Conservation (phyloP, 1,140 invertebrate genomes). For the Zaprionus inermis region DNA sequence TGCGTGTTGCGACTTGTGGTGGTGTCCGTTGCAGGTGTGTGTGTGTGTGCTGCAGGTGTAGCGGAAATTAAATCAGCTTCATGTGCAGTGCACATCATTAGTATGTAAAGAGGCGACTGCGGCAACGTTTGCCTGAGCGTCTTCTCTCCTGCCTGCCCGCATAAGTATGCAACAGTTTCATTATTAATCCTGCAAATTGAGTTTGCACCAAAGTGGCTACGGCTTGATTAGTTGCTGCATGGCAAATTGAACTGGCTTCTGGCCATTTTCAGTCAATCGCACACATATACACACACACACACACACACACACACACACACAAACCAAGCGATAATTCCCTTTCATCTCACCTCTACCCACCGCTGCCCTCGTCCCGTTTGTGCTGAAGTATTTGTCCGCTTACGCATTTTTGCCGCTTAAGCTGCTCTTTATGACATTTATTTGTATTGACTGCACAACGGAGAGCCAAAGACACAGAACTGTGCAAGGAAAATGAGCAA, state of each 20-base stretch:
- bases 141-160: background rate
- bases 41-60: constrained; percentile 55
- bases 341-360: background rate
- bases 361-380: background rate
- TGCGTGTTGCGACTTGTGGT: constrained; percentile 59
- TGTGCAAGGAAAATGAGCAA: background rate
- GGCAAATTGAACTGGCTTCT: constrained; percentile 35
- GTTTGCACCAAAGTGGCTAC: constrained; percentile 61
- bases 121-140: constrained; percentile 10
- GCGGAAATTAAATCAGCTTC: constrained; percentile 80
- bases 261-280: background rate
- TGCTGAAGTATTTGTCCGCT: constrained; percentile 60
- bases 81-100: constrained; percentile 77
- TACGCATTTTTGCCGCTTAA: constrained; percentile 67
- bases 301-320: too few species aligned
- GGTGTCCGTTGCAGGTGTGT: constrained; percentile 62
- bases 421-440: constrained; percentile 79
- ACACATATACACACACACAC: background rate
- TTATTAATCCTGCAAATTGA: constrained; percentile 61
- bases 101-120: constrained; percentile 68
- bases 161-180: constrained; percentile 67
- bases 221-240: constrained; percentile 58
- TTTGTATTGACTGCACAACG: constrained; percentile 74
- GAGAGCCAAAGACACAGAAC: constrained; percentile 18
- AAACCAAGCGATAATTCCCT: background rate